Evolutionary conservation across 1,140 invertebrate genomes (phyloP), one percentile per base, ranked within the genome.

Genomic region (Acromyrmex charruanus): DNA sequence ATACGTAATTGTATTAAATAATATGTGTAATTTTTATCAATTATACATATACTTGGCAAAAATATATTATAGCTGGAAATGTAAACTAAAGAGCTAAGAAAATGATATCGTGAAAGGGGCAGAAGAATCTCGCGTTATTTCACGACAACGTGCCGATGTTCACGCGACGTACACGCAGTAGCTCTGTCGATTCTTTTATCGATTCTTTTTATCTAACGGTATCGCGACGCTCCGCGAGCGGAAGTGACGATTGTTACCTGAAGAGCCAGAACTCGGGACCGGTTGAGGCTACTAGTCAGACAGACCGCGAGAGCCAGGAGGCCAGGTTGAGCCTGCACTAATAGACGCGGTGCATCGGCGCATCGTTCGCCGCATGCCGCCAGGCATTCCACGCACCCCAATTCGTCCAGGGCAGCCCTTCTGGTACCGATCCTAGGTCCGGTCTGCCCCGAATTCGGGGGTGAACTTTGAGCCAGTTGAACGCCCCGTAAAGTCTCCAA

Each of bases 341-440:
- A 93, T 87, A 97, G 96, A 87, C 97, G 94, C 21, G 97, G 96
- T 39, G 97, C 97, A 92, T 98, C 98, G 58, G 97, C 95, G 92
- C 98, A 98, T 74, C 97, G 95, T 74, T 96, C 96, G 89, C 97
- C 97, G 93, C 97, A 98, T 87, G 97, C 97, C 89, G 97, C 97
- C 3, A 99, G 95, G 92, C 98, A 99, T 94, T 99, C 97, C 93
- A 99, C 96, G 94, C 98, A 99, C 77, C 98, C 97, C 63, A 98
- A 96, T 94, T 99, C 98, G 94, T 99, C 98, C 28, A 98, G 95
- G 63, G 99, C 96, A 3, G 98, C 97, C 81, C 97, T 96, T 84
- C 95, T 92, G 51, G 94, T 94, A 2, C 94, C 93, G 31, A 94
- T 86, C 65, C 94, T 93, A 18, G 96, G 96, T 16, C 95, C 95